phyloP scores from a whole-genome alignment of 2,113 vertebrate species.

The Gymnorhina tibicen region DNA sequence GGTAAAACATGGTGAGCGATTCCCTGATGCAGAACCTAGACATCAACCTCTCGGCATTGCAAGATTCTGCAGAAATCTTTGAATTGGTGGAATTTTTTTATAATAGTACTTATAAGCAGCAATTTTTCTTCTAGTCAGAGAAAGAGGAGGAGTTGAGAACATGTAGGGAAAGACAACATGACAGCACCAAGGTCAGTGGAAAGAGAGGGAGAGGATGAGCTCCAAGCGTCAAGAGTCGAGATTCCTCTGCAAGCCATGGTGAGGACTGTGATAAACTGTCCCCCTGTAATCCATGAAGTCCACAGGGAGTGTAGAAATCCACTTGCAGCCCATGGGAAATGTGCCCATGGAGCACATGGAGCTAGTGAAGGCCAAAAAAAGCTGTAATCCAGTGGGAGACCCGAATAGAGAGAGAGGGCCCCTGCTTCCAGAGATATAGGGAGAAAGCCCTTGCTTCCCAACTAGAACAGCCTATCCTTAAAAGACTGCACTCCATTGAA shows the following conservation, averaged over 20 bases:
- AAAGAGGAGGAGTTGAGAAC: neutral
- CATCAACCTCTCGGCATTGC: neutral
- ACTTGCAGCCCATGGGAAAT: neutral
- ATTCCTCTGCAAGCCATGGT: neutral
- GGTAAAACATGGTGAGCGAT: neutral
- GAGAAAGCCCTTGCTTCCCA: neutral
- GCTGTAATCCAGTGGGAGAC: neutral
- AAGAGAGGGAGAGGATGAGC: neutral
- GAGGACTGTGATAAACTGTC: neutral
- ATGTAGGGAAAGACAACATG: neutral
- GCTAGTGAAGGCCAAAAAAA: neutral
- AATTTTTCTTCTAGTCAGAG: neutral
- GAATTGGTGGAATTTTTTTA: neutral
- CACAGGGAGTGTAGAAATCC: neutral
- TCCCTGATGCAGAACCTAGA: neutral
- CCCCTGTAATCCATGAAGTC: neutral
- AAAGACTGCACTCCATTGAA: neutral
- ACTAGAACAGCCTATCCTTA: neutral
- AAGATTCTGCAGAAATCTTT: neutral
- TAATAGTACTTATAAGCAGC: neutral
- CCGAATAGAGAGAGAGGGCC: neutral
- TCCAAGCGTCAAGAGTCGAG: neutral
- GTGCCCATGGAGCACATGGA: rapidly evolving
- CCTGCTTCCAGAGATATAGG: neutral
- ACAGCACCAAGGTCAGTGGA: neutral